phyloP scores from a whole-genome alignment of 2,113 vertebrate species.

The Gymnorhina tibicen region DNA sequence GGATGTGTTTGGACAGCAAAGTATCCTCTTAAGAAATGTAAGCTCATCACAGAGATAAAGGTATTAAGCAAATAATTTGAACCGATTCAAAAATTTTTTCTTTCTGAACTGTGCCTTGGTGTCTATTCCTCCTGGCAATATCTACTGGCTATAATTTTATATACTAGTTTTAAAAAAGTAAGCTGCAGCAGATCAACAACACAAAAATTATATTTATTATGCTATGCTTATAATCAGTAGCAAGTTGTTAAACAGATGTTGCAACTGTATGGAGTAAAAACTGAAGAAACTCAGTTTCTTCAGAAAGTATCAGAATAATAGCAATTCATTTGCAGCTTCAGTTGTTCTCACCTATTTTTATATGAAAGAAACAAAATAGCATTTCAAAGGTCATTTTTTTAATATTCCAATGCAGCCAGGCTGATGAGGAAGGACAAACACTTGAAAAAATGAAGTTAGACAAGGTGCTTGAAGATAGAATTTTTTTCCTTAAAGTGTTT shows the following conservation, averaged over 20 bases:
- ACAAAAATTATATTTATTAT: background rate
- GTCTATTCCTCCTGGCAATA: background rate
- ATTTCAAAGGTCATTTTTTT: conserved; percentile 48
- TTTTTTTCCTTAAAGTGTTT: conserved; percentile 67
- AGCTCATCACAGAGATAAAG: background rate
- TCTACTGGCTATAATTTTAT: background rate
- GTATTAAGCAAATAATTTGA: background rate
- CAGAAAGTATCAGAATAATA: background rate
- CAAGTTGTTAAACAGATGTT: background rate
- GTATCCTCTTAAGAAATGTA: background rate
- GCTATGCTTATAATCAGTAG: background rate
- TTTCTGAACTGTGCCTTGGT: background rate
- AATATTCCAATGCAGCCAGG: conserved; percentile 1
- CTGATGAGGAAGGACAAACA: conserved; percentile 68
- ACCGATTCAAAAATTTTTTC: background rate
- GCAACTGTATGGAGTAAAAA: background rate
- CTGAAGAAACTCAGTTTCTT: background rate
- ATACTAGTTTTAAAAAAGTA: background rate
- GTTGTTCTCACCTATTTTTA: background rate
- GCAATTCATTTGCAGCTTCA: background rate
- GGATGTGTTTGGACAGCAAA: background rate
- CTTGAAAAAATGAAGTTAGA: conserved; percentile 36
- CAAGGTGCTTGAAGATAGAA: conserved; percentile 63
- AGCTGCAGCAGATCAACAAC: background rate
- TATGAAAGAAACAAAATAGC: background rate